A percentile compares a stretch with the other conserved stretches of the same genome.
These are phyloP conservation scores for Tryphoninae sp. DNA, from an alignment of 2,888 invertebrate species.

Conservation along the genomic window DNA sequence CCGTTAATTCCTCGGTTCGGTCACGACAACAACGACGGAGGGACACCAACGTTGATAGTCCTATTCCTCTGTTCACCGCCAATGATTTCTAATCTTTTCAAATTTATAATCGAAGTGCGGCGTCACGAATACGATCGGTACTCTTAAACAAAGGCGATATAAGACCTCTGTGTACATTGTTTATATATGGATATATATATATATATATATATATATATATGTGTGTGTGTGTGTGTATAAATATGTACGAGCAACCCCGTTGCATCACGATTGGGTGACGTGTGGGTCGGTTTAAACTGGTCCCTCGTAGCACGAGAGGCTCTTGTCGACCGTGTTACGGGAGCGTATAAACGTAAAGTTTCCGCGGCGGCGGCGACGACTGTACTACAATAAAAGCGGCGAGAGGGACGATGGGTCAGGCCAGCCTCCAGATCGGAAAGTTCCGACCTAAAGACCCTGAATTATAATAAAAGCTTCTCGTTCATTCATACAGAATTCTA, in stretches of 20 bases:
- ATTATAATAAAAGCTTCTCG: conserved; percentile 26
- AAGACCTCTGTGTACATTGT: background rate
- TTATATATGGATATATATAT: conserved; percentile 19
- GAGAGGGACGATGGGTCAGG: conserved; percentile 44
- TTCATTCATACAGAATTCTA: conserved; percentile 19
- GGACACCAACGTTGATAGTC: conserved; percentile 49
- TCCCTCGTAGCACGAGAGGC: conserved; percentile 59
- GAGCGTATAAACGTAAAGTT: conserved; percentile 74
- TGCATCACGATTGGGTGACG: conserved; percentile 78
- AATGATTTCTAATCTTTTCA: conserved; percentile 62
- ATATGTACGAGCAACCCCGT: conserved; percentile 36
- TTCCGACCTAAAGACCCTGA: conserved; percentile 17
- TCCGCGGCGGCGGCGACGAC: conserved; percentile 48
- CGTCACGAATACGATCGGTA: conserved; percentile 59
- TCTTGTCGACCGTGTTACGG: conserved; percentile 65
- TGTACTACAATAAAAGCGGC: background rate
- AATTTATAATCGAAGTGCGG: conserved; percentile 60
- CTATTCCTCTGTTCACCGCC: conserved; percentile 39
- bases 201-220: conserved; percentile 18
- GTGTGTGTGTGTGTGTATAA: background rate
- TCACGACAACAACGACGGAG: conserved; percentile 55
- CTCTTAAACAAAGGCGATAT: conserved; percentile 41
- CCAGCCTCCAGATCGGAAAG: conserved; percentile 21
- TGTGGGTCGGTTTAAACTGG: conserved; percentile 68
- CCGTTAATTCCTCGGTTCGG: conserved; percentile 58